Conservation (phyloP, 2,888 invertebrate species). For the Polyommatus iphigenia region DNA sequence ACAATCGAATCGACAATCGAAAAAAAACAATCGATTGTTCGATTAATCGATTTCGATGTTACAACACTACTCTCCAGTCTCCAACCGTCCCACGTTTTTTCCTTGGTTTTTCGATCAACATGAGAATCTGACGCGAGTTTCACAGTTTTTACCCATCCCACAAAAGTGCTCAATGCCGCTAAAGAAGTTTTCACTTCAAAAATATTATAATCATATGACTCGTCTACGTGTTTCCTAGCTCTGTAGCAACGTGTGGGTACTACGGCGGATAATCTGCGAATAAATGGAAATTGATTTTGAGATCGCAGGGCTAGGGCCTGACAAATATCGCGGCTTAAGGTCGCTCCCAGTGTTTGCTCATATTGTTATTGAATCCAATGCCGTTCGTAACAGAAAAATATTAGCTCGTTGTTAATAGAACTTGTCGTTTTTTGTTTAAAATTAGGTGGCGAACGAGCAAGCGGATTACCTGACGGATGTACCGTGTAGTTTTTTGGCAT, state of each 20-base stretch:
- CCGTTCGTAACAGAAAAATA: slow-evolving; percentile 9
- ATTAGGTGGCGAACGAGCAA: too few species aligned
- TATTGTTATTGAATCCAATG: slow-evolving; percentile 5
- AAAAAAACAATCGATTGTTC: too few species aligned
- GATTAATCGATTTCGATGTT: too few species aligned
- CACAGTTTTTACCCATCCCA: too few species aligned
- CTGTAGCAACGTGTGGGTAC: slow-evolving; percentile 60
- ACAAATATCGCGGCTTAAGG: slow-evolving; percentile 70
- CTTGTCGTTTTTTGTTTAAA: background rate
- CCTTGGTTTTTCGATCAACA: too few species aligned
- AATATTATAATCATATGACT: background rate
- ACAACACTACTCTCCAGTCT: too few species aligned
- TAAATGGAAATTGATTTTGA: slow-evolving; percentile 81
- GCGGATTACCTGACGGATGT: background rate
- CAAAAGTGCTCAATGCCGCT: too few species aligned
- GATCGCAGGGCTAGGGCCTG: slow-evolving; percentile 65
- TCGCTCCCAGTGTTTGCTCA: slow-evolving; percentile 36
- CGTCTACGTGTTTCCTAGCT: slow-evolving; percentile 37
- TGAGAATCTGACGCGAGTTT: too few species aligned
- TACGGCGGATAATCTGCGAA: slow-evolving; percentile 75
- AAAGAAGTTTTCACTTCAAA: too few species aligned
- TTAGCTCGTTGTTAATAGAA: background rate
- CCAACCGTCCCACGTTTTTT: too few species aligned
- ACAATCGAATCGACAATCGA: too few species aligned
- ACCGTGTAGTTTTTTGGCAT: background rate